phyloP scores from a whole-genome alignment of 2,888 invertebrate species.

The Parelbella ahira region DNA sequence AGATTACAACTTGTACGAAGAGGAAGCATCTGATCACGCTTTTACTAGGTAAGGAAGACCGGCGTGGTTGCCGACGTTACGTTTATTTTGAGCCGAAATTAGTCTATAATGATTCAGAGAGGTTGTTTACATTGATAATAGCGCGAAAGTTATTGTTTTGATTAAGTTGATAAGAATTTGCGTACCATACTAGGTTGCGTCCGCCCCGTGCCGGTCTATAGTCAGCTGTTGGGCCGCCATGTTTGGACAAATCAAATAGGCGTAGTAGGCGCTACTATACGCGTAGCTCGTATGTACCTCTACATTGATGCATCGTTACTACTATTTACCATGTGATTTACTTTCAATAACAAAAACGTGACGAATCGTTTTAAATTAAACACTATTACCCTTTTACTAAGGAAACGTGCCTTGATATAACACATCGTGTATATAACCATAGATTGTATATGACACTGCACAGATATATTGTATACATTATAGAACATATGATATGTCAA shows the following conservation, averaged over 20 bases:
- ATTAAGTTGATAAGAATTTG: constrained; percentile 35
- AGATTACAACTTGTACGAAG: constrained; percentile 78
- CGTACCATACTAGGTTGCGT: constrained; percentile 59
- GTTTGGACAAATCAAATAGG: constrained; percentile 77
- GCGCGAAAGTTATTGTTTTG: constrained; percentile 28
- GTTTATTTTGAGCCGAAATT: constrained; percentile 11
- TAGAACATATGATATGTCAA: constrained; percentile 9
- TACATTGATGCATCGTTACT: constrained; percentile 7
- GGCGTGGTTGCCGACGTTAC: constrained; percentile 60
- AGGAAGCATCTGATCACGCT: constrained; percentile 79
- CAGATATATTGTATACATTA: not conserved
- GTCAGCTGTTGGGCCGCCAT: constrained; percentile 82
- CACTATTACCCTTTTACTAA: no score
- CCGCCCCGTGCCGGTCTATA: constrained; percentile 74
- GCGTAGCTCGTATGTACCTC: constrained; percentile 10
- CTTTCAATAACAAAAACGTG: constrained; percentile 4
- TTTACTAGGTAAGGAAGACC: constrained; percentile 73
- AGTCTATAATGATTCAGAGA: not conserved
- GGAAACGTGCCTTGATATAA: no score
- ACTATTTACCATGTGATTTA: constrained; percentile 12
- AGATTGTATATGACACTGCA: constrained; percentile 5
- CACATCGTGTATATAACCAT: no score
- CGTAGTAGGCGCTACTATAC: constrained; percentile 56
- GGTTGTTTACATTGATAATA: constrained; percentile 22
- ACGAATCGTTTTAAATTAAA: no score